Conservation (phyloP, 2,113 vertebrate species). For the Nothoprocta pentlandii region DNA sequence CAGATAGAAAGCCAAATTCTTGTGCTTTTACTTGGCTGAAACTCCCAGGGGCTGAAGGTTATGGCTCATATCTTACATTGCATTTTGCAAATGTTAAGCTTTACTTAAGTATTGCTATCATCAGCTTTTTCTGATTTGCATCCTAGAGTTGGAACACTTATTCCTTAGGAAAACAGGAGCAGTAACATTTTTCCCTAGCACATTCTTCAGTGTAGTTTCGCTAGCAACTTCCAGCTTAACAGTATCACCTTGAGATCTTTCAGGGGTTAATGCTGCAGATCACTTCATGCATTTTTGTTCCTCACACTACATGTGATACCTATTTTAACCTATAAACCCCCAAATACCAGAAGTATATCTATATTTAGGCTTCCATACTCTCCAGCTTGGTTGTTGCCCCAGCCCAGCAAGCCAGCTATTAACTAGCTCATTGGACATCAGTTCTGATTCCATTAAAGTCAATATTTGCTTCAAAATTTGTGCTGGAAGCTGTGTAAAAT, state of each 20-base stretch:
- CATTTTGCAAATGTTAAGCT: background rate
- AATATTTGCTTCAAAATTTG: background rate
- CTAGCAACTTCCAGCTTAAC: background rate
- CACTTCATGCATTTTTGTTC: background rate
- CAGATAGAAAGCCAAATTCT: background rate
- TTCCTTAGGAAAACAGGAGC: background rate
- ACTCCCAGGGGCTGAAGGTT: background rate
- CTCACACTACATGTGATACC: background rate
- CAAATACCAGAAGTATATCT: background rate
- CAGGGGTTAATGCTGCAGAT: background rate
- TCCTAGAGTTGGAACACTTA: background rate
- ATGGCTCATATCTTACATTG: background rate
- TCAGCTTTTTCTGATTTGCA: background rate
- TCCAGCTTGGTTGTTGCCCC: background rate
- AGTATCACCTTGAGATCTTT: background rate
- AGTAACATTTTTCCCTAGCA: background rate
- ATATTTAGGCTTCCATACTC: background rate
- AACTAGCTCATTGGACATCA: background rate
- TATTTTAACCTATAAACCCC: background rate
- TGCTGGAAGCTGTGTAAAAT: background rate
- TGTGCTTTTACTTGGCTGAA: background rate
- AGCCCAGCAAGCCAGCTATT: background rate
- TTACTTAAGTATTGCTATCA: background rate
- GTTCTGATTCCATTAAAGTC: background rate
- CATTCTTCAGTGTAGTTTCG: background rate